Base-by-base conservation (phyloP, 2,113 vertebrate species). In the Clinocottus analis region DNA sequence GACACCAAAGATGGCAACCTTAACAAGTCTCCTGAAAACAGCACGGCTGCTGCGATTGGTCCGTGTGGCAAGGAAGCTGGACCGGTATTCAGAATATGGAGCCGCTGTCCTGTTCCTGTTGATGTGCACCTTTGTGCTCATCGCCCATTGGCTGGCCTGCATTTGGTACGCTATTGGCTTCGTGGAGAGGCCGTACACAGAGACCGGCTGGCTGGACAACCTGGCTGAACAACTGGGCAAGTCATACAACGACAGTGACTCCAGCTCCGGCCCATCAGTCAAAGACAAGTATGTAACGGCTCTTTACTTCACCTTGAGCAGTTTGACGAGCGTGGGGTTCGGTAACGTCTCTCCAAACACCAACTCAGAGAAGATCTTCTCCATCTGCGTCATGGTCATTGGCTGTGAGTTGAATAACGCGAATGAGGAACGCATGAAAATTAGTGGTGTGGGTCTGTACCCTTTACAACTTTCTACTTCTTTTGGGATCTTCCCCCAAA, bases 301-400 rank as follows among this genome's bases (percentile, higher is more conserved):
- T 1, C 96, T 99, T 37, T 99, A 99, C 94, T 99, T 99, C 94
- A 99, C 98, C 89, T 96, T 99, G 95, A 99, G 98, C 94, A 99
- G 98, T 87, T 95, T 99, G 91, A 99, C 98, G 45, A 99, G 98
- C 0, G 98, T 99, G 49, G 98, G 98, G 5, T 99, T 99, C 0
- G 97, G 98, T 29, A 99, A 99, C 0, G 97, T 99, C 59, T 99
- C 97, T 0, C 98, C 98, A 80, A 99, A 99, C 93, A 99, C 98
- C 91, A 99, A 99, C 93, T 99, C 97, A 0, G 98, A 99, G 94
- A 99, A 99, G 96, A 96, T 99, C 90, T 99, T 99, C 94, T 99
- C 98, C 86, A 99, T 99, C 95, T 99, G 98, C 1, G 96, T 99
- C 94, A 99, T 99, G 98, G 96, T 99, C 29, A 98, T 99, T 29